phyloP scores from a whole-genome alignment of 1,140 invertebrate genomes.

The Scaptomyza montana region DNA sequence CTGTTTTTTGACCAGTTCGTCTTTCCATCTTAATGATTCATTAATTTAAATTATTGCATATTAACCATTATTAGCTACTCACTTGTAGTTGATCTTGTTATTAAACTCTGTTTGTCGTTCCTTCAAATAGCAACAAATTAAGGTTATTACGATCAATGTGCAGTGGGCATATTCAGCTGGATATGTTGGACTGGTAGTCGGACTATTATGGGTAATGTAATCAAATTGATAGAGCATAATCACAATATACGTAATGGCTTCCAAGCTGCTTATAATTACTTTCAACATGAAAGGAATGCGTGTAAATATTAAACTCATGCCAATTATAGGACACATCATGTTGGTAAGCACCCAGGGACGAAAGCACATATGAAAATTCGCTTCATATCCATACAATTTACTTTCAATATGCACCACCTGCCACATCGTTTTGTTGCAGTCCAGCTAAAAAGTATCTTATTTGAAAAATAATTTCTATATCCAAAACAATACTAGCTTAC shows the following conservation, averaged over 20 bases:
- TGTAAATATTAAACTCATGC: conserved; percentile 92
- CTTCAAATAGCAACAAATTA: conserved; percentile 89
- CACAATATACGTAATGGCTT: conserved; percentile 88
- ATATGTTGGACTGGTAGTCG: conserved; percentile 87
- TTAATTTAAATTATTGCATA: neutral
- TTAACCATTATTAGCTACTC: conserved; percentile 7
- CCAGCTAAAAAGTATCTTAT: conserved; percentile 12
- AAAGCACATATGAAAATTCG: conserved; percentile 78
- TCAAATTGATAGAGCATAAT: conserved; percentile 86
- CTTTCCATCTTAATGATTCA: conserved; percentile 88
- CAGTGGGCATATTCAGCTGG: conserved; percentile 88
- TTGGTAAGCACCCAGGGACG: conserved; percentile 91
- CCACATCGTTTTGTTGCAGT: conserved; percentile 29
- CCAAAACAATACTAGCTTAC: conserved; percentile 73
- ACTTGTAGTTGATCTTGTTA: conserved; percentile 89
- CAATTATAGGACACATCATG: conserved; percentile 89
- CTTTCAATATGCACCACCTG: conserved; percentile 40
- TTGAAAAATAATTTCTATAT: neutral
- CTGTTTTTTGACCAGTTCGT: conserved; percentile 91
- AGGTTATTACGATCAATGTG: conserved; percentile 88
- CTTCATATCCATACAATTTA: conserved; percentile 53
- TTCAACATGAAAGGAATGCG: conserved; percentile 93
- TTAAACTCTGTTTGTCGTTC: conserved; percentile 95
- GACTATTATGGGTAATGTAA: conserved; percentile 85
- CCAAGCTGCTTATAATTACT: conserved; percentile 87